Evolutionary conservation across 2,888 invertebrate species (phyloP).

Genomic region (Cactoblastis cactorum): DNA sequence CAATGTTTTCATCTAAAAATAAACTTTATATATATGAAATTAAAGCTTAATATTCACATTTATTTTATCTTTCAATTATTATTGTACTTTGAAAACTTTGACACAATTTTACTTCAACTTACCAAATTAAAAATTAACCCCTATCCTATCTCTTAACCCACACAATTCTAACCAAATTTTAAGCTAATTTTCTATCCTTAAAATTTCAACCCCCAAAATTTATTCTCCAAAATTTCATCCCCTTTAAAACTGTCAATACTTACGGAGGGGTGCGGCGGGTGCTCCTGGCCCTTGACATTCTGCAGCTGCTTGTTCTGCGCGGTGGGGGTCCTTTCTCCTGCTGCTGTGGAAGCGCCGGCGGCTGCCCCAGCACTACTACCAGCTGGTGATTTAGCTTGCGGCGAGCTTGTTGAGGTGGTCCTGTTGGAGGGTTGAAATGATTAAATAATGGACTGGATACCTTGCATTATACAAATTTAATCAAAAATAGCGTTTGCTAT

Average conservation of each 20-base stretch:
- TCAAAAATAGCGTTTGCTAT: background rate
- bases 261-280: constrained; percentile 86
- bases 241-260: constrained; percentile 46
- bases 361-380: constrained; percentile 81
- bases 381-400: constrained; percentile 87
- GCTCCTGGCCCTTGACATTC: constrained; percentile 84
- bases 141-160: background rate
- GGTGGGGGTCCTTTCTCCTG: constrained; percentile 79
- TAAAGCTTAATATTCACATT: too few species aligned
- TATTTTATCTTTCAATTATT: too few species aligned
- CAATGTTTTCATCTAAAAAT: too few species aligned
- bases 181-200: background rate
- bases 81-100: too few species aligned
- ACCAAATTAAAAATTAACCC: background rate
- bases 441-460: background rate
- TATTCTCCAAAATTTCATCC: background rate
- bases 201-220: background rate
- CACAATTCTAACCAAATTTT: background rate
- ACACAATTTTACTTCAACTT: background rate
- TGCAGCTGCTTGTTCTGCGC: constrained; percentile 87
- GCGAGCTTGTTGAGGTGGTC: constrained; percentile 85
- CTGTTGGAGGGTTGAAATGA: constrained; percentile 47
- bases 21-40: too few species aligned
- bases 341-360: constrained; percentile 70
- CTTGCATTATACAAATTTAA: background rate